Percentiles rank a stretch among this genome's conserved stretches.
phyloP scores from a whole-genome alignment of 2,113 vertebrate species.

The Geococcyx californianus region DNA sequence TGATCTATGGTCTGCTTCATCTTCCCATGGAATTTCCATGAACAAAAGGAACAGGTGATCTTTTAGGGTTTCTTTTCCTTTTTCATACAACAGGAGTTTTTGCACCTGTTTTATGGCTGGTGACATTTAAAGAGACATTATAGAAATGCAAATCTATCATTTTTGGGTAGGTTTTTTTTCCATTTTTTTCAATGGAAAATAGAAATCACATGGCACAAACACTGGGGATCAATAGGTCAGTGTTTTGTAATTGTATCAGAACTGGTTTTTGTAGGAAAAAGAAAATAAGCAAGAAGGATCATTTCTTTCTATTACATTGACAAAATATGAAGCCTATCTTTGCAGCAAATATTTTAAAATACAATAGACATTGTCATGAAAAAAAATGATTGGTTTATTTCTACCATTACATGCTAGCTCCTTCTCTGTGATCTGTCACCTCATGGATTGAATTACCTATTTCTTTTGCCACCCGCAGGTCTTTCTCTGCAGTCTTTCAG shows the following conservation, averaged over 20 bases:
- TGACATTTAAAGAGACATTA: neutral
- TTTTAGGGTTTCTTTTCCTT: neutral
- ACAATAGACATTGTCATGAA: neutral
- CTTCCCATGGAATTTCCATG: neutral
- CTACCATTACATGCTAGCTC: fast-evolving
- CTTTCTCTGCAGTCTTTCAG: neutral
- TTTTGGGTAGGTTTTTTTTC: neutral
- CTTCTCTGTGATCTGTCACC: neutral
- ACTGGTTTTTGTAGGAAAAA: neutral
- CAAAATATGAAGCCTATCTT: fast-evolving
- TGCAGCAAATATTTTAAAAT: neutral
- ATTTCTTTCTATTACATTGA: neutral
- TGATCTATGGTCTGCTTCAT: neutral
- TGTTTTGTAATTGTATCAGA: neutral
- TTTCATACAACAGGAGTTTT: neutral
- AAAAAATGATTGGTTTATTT: neutral
- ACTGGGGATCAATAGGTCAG: neutral
- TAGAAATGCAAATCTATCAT: neutral
- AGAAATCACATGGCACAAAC: neutral
- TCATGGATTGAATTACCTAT: neutral
- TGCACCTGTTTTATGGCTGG: neutral
- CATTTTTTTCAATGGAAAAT: neutral
- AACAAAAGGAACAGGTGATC: neutral
- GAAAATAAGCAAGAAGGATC: neutral
- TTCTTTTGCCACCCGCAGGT: neutral